Base-by-base conservation (phyloP, 1,140 invertebrate species). In the Capitella teleta region DNA sequence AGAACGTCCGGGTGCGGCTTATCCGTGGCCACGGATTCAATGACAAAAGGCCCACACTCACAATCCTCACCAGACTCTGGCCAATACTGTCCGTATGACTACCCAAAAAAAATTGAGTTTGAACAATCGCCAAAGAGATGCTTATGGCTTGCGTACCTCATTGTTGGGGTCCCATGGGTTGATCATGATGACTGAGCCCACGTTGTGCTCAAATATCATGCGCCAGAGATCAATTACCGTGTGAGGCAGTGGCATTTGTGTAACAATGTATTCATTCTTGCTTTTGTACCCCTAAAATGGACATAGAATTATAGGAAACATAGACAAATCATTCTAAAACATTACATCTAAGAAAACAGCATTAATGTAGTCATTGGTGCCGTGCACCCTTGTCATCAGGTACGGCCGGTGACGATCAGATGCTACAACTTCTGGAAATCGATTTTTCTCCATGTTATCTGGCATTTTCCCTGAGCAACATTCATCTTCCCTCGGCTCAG, bases 371-470 rank as follows among this genome's bases (percentile, higher is more conserved):
- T 67, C 63, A 43, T 67, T 71, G 28, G 58, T 52, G n/a, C 61
- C 64, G 14, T 64, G 61, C 10, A 49, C 55, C 25, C 58, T 57
- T 6, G 63, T 63, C 53, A 60, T 64, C 25, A 68, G 52, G 44
- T 60, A 66, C 21, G 66, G 63, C 36, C 66, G 55, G 51, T 57
- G 59, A 42, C 64, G 54, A 51, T 71, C 68, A 23, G 66, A 64
- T 64, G 53, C 28, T 55, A 57, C 12, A 25, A n/a, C 91, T 70
- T 94, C 90, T 3, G 93, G 85, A 57, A 93, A 73, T 54, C 92
- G 80, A 70, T 98, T 97, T 75, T 98, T 98, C 63, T 88, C 85
- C 64, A 94, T 92, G 70, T 97, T 97, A 60, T 84, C 84, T 0
- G 87, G 84, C 57, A 94, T 72, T 68, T 91, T 94, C 38, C 92